These are phyloP conservation scores for Linyphia triangularis DNA, from an alignment of 2,888 invertebrate genomes.

Conservation along the genomic window DNA sequence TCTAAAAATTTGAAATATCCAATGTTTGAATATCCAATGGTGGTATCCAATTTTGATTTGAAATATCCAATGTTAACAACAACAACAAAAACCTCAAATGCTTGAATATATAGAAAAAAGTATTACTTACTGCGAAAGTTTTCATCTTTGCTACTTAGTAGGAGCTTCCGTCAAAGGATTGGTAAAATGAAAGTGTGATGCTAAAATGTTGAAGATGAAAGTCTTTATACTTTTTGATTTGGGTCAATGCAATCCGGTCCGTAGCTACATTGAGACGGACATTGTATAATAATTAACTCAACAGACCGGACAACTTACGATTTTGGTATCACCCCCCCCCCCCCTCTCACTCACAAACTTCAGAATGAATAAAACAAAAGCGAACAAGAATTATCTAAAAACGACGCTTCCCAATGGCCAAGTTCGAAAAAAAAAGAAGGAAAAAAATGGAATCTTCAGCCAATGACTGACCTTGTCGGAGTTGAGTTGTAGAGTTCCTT, in stretches of 20 bases:
- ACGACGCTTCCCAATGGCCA: neutral
- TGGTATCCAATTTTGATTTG: no score
- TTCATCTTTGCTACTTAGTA: constrained; percentile 15
- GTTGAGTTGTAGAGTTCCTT: constrained; percentile 18
- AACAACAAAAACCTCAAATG: no score
- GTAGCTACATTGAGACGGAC: constrained; percentile 28
- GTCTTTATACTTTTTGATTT: constrained; percentile 66
- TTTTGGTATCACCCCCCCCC: constrained; percentile 25
- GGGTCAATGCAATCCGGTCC: constrained; percentile 69
- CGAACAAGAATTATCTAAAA: neutral
- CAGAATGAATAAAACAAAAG: neutral
- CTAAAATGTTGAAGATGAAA: constrained; percentile 41
- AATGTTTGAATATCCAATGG: no score
- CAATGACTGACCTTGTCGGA: constrained; percentile 47
- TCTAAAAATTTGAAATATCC: no score
- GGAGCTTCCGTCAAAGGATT: neutral
- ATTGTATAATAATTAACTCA: constrained; percentile 48
- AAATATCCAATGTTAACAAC: no score
- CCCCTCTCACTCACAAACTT: neutral
- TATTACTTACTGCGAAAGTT: constrained; percentile 33
- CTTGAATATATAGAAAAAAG: no score
- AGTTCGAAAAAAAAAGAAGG: neutral
- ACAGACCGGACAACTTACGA: neutral
- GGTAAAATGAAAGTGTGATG: constrained; percentile 1
- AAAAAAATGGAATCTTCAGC: constrained; percentile 14